These are phyloP conservation scores for Drosophila kokeensis DNA, from an alignment of 2,888 invertebrate genomes.

Conservation along the genomic window DNA sequence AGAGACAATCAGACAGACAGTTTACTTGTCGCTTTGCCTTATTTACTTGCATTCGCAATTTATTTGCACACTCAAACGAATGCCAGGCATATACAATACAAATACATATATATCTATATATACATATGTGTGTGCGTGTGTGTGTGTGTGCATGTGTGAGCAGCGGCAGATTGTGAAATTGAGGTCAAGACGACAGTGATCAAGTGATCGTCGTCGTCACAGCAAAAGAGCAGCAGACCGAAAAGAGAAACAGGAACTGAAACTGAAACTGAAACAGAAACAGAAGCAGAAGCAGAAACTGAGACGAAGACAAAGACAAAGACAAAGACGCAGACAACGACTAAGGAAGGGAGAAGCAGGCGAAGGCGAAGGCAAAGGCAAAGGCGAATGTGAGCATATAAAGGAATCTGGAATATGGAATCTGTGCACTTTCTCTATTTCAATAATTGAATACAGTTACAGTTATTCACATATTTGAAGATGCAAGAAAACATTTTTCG, in stretches of 20 bases:
- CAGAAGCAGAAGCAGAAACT: background rate
- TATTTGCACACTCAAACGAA: conserved; percentile 32
- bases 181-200: conserved; percentile 69
- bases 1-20: conserved; percentile 6
- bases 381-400: background rate
- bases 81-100: background rate
- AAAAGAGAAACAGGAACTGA: conserved; percentile 3
- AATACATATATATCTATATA: background rate
- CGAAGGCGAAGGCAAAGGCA: background rate
- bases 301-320: background rate
- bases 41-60: conserved; percentile 57
- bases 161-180: conserved; percentile 62
- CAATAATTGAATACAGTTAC: no score
- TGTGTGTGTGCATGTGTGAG: conserved; percentile 8
- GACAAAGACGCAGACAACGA: conserved; percentile 4
- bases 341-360: background rate
- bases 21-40: conserved; percentile 43
- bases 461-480: no score
- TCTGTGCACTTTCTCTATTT: background rate
- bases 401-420: background rate
- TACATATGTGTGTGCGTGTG: background rate
- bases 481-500: background rate
- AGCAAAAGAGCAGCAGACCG: conserved; percentile 19
- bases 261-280: background rate
- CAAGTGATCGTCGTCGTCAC: conserved; percentile 52